Conservation (phyloP, 2,888 invertebrate genomes). For the Serripes groenlandicus region DNA sequence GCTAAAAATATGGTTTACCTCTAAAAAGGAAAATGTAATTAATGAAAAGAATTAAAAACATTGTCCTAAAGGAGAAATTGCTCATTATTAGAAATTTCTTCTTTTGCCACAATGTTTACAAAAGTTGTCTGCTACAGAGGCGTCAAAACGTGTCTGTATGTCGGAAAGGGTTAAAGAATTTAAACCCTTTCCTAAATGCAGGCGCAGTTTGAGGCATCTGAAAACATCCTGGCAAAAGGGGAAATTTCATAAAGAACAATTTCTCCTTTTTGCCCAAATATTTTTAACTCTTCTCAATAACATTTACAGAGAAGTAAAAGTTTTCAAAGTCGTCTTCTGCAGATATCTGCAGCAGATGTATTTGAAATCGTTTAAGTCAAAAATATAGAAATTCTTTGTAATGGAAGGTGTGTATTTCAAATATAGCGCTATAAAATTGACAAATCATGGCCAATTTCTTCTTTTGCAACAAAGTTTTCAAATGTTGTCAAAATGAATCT, state of each 20-base stretch:
- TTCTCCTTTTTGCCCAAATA: not conserved
- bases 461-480: not conserved
- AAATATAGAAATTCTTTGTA: no score
- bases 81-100: not conserved
- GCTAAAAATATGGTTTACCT: not conserved
- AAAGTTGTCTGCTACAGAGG: not conserved
- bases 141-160: no score
- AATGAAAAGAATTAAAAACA: no score
- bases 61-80: not conserved
- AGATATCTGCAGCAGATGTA: no score
- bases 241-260: not conserved
- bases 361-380: no score
- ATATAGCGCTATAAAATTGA: no score
- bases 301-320: not conserved
- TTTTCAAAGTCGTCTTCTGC: no score
- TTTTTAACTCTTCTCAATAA: not conserved
- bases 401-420: no score
- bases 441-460: not conserved
- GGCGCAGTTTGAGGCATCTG: no score
- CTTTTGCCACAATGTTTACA: not conserved
- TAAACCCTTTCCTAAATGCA: no score
- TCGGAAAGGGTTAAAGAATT: no score
- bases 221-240: not conserved
- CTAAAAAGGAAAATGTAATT: no score
- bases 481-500: not conserved